phyloP scores from a whole-genome alignment of 1,140 invertebrate genomes.

The Neotoxoptera formosana region DNA sequence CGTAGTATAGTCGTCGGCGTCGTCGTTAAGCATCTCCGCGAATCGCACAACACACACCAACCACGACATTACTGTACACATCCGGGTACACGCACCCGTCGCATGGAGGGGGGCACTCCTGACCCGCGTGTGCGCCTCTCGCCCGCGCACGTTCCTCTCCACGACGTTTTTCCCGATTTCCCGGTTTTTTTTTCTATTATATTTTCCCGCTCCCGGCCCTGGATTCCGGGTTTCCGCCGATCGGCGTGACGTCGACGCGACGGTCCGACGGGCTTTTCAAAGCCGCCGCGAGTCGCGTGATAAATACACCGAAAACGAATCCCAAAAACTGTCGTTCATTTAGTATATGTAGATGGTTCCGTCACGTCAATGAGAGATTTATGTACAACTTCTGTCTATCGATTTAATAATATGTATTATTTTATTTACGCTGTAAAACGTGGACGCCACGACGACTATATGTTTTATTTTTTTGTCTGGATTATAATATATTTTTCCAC shows the following conservation, averaged over 20 bases:
- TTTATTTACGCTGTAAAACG: neutral
- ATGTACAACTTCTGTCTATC: neutral
- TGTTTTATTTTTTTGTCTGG: neutral
- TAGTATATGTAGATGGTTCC: neutral
- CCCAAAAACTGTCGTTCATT: neutral
- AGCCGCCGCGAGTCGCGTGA: neutral
- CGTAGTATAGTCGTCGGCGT: constrained; percentile 63
- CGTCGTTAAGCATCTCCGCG: constrained; percentile 54
- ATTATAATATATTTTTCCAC: neutral
- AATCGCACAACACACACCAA: neutral
- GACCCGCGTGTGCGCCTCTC: neutral
- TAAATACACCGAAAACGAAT: neutral
- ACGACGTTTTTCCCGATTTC: constrained; percentile 48
- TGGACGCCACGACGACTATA: neutral
- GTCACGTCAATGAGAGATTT: neutral
- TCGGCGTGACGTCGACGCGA: neutral
- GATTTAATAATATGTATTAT: neutral
- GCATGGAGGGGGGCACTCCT: constrained; percentile 63
- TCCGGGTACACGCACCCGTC: constrained; percentile 26
- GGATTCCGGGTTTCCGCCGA: neutral
- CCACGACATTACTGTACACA: neutral
- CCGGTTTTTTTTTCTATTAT: constrained; percentile 15
- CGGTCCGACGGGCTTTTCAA: neutral
- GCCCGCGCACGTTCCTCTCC: constrained; percentile 34
- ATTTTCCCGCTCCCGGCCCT: constrained; percentile 46